Evolutionary conservation across 1,140 invertebrate species (phyloP), one percentile per base, ranked within the genome.

Genomic region (Phthorimaea operculella): DNA sequence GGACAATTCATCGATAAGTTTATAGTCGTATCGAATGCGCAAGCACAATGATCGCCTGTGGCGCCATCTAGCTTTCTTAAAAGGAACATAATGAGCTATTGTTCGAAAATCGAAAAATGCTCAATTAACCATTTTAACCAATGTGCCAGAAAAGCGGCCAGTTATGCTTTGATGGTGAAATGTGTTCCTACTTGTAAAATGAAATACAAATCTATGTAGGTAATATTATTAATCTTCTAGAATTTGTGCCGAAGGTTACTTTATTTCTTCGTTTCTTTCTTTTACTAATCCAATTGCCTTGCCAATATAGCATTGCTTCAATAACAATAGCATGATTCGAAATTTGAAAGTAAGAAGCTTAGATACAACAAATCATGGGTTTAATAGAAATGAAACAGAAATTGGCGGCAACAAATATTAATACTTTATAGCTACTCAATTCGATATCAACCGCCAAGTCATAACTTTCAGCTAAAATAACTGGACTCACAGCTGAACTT

Each of bases 31-130:
- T 47, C 42, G 53, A 63, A 61, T 56, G 69, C 55, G 63, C 72
- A 79, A 75, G 70, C 63, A 80, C 76, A 83, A 83, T 79, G 74
- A 74, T 67, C 69, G 63, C 65, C 79, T 75, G 67, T 73, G 63
- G 56, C 75, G 58, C 76, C 69, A 63, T 62, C 65, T 56, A 62
- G 63, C 75, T 77, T 79, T 83, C 75, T 81, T 73, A 64, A 74
- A 76, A 74, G 59, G 66, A 62, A 54, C 59, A 71, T 83, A 80
- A 83, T 80, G 73, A 80, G 72, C 80, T 77, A 83, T 83, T 83
- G 80, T 83, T 79, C 68, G 66, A 68, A 71, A 63, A 68, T 66
- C 64, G 66, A 69, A 72, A 76, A 76, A 75, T 74, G 66, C 56
- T 55, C 73, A 78, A 80, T 77, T 79, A 79, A 71, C 66, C 15